Percentiles rank a stretch among this genome's conserved stretches.
phyloP scores from a whole-genome alignment of 2,113 vertebrate species.

The Epinephelus moara region DNA sequence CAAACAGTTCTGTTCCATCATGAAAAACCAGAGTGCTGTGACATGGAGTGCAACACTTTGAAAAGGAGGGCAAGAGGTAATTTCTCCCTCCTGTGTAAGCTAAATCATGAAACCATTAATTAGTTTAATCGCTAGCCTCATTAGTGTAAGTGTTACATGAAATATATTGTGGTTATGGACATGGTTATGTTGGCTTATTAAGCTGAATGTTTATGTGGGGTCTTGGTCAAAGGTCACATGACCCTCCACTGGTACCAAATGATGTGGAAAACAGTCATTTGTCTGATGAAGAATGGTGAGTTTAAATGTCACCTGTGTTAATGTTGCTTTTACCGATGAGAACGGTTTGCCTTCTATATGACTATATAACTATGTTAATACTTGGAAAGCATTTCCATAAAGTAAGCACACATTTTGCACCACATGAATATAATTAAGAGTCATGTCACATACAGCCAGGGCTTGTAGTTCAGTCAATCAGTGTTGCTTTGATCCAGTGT shows the following conservation, averaged over 20 bases:
- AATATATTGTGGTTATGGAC: not conserved
- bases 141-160: constrained; percentile 16
- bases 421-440: constrained; percentile 12
- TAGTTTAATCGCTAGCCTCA: constrained; percentile 18
- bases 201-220: constrained; percentile 4
- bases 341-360: not conserved
- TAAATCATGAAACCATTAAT: constrained; percentile 16
- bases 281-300: not conserved
- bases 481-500: constrained; percentile 18
- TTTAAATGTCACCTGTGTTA: not conserved
- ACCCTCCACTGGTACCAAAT: constrained; percentile 8
- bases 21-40: not conserved
- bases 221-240: constrained; percentile 6
- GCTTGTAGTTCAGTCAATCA: constrained; percentile 8
- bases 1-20: constrained; percentile 4
- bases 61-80: not conserved
- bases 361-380: not conserved
- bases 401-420: constrained; percentile 12
- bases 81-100: constrained; percentile 8
- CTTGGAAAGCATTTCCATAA: not conserved
- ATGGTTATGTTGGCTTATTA: not conserved
- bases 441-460: not conserved
- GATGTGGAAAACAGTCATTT: constrained; percentile 19
- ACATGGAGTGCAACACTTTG: not conserved
- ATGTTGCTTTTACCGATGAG: not conserved